These are phyloP conservation scores for Temnothorax unifasciatus DNA, from an alignment of 2,888 invertebrate genomes.

Conservation along the genomic window DNA sequence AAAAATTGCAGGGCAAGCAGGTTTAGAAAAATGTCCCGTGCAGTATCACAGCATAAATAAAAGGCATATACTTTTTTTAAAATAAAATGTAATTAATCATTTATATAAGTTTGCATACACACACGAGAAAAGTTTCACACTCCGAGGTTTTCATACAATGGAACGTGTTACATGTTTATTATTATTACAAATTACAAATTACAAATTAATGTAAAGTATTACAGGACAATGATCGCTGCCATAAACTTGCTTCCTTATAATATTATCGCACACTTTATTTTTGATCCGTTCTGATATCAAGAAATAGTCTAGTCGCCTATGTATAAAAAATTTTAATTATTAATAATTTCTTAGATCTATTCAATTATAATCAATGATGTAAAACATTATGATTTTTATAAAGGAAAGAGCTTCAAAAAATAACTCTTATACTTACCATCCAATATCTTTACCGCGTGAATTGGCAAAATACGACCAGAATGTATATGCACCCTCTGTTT, in stretches of 20 bases:
- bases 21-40: neutral
- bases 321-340: conserved; percentile 65
- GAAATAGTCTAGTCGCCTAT: conserved; percentile 98
- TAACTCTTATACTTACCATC: conserved; percentile 91
- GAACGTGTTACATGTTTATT: conserved; percentile 28
- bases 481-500: conserved; percentile 93
- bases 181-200: conserved; percentile 37
- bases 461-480: conserved; percentile 98
- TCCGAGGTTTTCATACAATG: conserved; percentile 29
- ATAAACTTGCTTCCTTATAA: conserved; percentile 93
- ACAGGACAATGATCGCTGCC: conserved; percentile 99
- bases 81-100: conserved; percentile 2
- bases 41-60: neutral
- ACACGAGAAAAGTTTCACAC: neutral
- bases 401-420: neutral
- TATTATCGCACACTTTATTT: conserved; percentile 93
- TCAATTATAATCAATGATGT: neutral
- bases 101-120: conserved; percentile 9
- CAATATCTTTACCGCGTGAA: conserved; percentile 95
- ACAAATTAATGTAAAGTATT: conserved; percentile 90
- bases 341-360: conserved; percentile 15
- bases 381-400: neutral
- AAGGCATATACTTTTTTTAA: neutral
- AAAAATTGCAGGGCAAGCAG: neutral
- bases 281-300: conserved; percentile 94